Percentiles rank a stretch among this genome's conserved stretches.
Evolutionary conservation across 2,797 vertebrate genomes (phyloP).

Genomic region (Phoeniculus purpureus): DNA sequence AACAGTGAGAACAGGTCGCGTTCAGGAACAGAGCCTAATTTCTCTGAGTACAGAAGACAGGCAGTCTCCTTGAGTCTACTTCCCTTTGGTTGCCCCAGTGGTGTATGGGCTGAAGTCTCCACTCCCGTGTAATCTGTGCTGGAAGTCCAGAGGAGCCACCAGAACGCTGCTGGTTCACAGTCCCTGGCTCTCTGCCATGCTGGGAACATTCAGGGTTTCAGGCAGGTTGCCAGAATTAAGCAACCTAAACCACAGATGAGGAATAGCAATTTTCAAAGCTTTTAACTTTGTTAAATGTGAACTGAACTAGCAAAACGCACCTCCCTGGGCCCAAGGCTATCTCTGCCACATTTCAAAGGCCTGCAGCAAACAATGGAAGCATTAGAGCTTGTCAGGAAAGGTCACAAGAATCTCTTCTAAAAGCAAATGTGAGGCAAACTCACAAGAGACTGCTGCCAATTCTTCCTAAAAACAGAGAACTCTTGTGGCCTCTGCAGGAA

Average conservation of each 20-base stretch:
- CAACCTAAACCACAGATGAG: slow-evolving; percentile 70
- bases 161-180: slow-evolving; percentile 45
- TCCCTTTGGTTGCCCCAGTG: neutral
- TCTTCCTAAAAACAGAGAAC: slow-evolving; percentile 57
- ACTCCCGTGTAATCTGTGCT: neutral
- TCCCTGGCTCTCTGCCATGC: slow-evolving; percentile 51
- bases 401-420: slow-evolving; percentile 62
- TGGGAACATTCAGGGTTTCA: slow-evolving; percentile 49
- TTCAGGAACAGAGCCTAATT: neutral
- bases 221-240: slow-evolving; percentile 65
- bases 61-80: neutral
- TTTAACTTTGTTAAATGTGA: slow-evolving; percentile 70
- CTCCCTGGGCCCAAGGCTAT: slow-evolving; percentile 72
- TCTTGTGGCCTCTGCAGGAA: slow-evolving; percentile 51
- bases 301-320: slow-evolving; percentile 65
- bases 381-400: slow-evolving; percentile 69
- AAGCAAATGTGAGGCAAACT: slow-evolving; percentile 51
- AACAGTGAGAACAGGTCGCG: slow-evolving; percentile 20
- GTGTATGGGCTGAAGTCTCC: neutral
- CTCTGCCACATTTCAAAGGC: slow-evolving; percentile 72
- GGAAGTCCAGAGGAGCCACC: slow-evolving; percentile 32
- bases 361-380: slow-evolving; percentile 72
- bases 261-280: slow-evolving; percentile 72
- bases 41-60: neutral
- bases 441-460: slow-evolving; percentile 40